These are phyloP conservation scores for Ditula angustiorana DNA, from an alignment of 2,888 invertebrate species.

Conservation along the genomic window DNA sequence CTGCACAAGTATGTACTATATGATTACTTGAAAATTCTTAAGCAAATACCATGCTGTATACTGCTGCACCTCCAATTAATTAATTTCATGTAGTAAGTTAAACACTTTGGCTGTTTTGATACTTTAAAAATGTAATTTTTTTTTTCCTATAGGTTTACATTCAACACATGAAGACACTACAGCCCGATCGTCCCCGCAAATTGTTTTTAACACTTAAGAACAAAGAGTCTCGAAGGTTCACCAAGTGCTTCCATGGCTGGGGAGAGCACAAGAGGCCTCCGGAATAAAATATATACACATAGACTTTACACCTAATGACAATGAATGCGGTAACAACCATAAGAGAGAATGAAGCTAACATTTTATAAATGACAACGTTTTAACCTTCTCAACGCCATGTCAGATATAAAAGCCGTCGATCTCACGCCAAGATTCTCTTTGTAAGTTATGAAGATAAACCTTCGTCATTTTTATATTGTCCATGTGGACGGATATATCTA, in stretches of 20 bases:
- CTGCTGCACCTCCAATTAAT: too few relatives aligned
- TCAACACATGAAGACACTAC: conserved; percentile 98
- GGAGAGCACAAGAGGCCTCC: conserved; percentile 93
- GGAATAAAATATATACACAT: conserved; percentile 79
- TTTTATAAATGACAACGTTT: too few relatives aligned
- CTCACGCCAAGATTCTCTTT: too few relatives aligned
- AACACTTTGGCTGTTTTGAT: too few relatives aligned
- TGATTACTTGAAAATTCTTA: too few relatives aligned
- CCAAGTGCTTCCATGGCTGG: conserved; percentile 99
- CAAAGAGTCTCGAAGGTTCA: conserved; percentile 97
- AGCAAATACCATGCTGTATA: too few relatives aligned
- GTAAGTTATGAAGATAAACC: too few relatives aligned
- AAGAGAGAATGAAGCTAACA: not conserved
- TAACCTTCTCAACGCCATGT: too few relatives aligned
- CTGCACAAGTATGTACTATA: conserved; percentile 91
- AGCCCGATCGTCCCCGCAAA: conserved; percentile 95
- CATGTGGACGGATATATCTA: too few relatives aligned
- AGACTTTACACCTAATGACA: not conserved
- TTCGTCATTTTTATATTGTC: too few relatives aligned
- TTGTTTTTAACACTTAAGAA: conserved; percentile 97
- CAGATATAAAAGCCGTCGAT: too few relatives aligned
- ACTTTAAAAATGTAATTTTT: not conserved
- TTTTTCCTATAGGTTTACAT: conserved; percentile 96
- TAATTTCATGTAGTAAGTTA: too few relatives aligned
- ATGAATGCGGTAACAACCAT: not conserved